Evolutionary conservation across 1,140 invertebrate genomes (phyloP), one percentile per base, ranked within the genome.

Genomic region (Drosophila arawakana): DNA sequence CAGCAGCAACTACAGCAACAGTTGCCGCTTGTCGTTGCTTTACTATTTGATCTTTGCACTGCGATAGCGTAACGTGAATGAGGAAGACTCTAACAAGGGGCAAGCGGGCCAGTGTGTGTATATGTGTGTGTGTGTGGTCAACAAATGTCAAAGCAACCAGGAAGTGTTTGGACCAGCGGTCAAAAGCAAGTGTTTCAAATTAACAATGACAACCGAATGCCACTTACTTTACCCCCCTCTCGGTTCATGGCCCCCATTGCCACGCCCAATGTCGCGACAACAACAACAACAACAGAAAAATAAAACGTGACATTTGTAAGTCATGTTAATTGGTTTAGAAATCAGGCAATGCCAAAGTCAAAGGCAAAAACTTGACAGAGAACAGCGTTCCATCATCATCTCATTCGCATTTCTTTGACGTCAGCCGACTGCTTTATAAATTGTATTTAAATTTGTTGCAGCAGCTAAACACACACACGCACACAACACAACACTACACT

Each of bases 1-100:
- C 54, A 52, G 35, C 59, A 57, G 15, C 58, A 57, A 11, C 62
- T 30, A 30, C 25, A 55, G 44, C 46, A 49, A 34, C 59, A 41
- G 39, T 35, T 43, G 54, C 54, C 54, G 46, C 78, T 59, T 70
- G 76, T 77, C 68, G 74, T 59, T 69, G 81, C 81, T 81, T 81
- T 78, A 86, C 83, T 78, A 89, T 86, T 86, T 88, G 83, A 88
- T 89, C 83, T 88, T 80, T 88, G 83, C 84, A 89, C 84, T 83
- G 82, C 68, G 83, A 89, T 83, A 80, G 81, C 77, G 71, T 77
- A 62, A 67, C 21, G 25, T 55, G 50, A 54, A 63, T 50, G 60
- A 62, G 34, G 35, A 62, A 49, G 60, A 50, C 15, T 34, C n/a
- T 15, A 10, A 21, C 11, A 52, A 11, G 3, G 34, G 35, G 41